These are phyloP conservation scores for Acipenser oxyrinchus DNA, from an alignment of 2,797 vertebrate genomes.

Conservation along the genomic window DNA sequence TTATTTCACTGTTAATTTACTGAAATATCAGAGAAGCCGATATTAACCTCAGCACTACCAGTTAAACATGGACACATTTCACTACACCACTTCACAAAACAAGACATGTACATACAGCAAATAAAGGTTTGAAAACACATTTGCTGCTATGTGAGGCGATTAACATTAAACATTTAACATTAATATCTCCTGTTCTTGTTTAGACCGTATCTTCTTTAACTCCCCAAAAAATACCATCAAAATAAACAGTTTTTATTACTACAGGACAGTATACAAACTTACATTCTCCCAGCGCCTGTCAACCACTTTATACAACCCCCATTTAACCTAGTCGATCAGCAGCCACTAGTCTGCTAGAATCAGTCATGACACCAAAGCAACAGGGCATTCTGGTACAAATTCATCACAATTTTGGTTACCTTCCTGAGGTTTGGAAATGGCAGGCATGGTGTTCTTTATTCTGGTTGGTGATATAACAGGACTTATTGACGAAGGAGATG, in stretches of 20 bases:
- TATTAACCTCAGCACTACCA: neutral
- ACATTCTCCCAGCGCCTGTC: neutral
- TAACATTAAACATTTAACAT: too few relatives aligned
- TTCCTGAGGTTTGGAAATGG: slow-evolving; percentile 82
- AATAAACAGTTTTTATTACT: neutral
- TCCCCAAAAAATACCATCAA: slow-evolving; percentile 17
- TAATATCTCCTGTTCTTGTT: neutral
- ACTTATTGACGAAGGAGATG: slow-evolving; percentile 63
- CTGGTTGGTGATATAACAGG: slow-evolving; percentile 63
- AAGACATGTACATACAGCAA: slow-evolving; percentile 15
- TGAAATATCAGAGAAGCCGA: slow-evolving; percentile 21
- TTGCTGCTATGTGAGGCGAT: slow-evolving; percentile 25
- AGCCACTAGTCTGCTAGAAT: neutral
- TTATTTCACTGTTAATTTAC: neutral
- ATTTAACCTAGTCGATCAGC: neutral
- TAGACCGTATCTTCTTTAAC: too few relatives aligned
- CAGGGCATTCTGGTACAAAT: neutral
- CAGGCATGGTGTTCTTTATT: slow-evolving; percentile 60
- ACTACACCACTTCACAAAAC: neutral
- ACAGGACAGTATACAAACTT: neutral
- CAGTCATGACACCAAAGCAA: neutral
- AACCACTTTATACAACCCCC: neutral
- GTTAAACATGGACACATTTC: slow-evolving; percentile 1
- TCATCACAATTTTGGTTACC: slow-evolving; percentile 49
- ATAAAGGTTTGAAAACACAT: slow-evolving; percentile 22